Percentiles rank a stretch among this genome's conserved stretches.
phyloP scores from a whole-genome alignment of 2,797 vertebrate genomes.

The Margarornis squamiger region DNA sequence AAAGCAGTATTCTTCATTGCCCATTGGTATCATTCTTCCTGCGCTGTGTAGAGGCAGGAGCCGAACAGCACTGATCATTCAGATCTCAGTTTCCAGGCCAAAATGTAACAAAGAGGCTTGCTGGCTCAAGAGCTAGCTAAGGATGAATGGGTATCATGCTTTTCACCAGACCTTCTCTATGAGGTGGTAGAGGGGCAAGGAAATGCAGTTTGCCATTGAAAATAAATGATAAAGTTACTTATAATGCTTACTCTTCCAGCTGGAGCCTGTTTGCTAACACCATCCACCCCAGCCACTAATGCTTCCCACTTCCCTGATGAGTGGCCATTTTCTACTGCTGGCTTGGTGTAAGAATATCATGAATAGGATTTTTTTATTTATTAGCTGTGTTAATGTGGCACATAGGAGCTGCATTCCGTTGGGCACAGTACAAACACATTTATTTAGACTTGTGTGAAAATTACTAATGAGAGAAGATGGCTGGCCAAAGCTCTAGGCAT shows the following conservation, averaged over 20 bases:
- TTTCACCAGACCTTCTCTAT: conserved; percentile 4
- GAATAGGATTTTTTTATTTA: conserved; percentile 57
- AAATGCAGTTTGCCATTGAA: conserved; percentile 17
- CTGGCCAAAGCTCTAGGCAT: conserved; percentile 23
- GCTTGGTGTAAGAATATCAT: conserved; percentile 10
- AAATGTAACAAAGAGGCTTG: background rate
- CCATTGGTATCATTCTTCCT: background rate
- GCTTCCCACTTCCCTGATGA: background rate
- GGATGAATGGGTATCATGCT: background rate
- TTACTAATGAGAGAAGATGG: conserved; percentile 53
- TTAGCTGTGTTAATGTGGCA: conserved; percentile 47
- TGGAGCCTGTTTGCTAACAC: conserved; percentile 54
- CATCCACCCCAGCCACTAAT: background rate
- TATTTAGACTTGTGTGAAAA: conserved; percentile 55
- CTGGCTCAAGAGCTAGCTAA: background rate
- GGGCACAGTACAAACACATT: conserved; percentile 40
- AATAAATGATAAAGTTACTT: conserved; percentile 28
- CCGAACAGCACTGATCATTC: background rate
- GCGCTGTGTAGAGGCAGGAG: background rate
- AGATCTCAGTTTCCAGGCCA: conserved; percentile 5
- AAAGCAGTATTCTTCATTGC: background rate
- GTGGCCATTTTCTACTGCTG: conserved; percentile 27
- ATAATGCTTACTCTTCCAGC: conserved; percentile 8
- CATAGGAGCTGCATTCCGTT: background rate
- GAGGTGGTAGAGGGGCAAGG: background rate